These are phyloP conservation scores for Drosophila jambulina DNA, from an alignment of 1,140 invertebrate species.

Conservation along the genomic window DNA sequence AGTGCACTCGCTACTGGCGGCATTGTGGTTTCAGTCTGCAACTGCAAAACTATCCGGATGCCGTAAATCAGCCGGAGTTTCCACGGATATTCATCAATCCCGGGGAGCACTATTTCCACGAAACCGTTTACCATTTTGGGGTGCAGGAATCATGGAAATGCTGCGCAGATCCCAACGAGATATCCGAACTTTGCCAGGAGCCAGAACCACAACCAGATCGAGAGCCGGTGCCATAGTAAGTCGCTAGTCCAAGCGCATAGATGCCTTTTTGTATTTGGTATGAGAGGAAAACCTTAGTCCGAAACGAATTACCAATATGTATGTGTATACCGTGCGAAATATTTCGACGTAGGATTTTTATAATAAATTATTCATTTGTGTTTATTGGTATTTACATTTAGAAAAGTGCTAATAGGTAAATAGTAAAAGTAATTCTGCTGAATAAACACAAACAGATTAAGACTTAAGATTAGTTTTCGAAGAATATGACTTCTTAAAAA, in stretches of 20 bases:
- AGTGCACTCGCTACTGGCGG: conserved; percentile 86
- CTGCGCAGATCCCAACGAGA: conserved; percentile 22
- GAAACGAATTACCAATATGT: not conserved
- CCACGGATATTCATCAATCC: conserved; percentile 86
- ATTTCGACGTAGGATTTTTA: not conserved
- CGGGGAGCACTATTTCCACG: conserved; percentile 90
- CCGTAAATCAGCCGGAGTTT: conserved; percentile 90
- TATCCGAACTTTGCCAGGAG: not conserved
- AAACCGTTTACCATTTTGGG: conserved; percentile 75
- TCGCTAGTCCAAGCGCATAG: not conserved
- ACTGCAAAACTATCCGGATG: conserved; percentile 86
- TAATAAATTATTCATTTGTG: not conserved
- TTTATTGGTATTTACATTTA: no score
- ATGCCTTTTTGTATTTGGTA: not conserved
- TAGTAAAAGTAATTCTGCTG: no score
- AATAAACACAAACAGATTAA: no score
- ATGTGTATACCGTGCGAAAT: not conserved
- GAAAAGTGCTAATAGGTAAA: not conserved
- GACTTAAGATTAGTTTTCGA: no score
- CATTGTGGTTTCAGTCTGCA: conserved; percentile 27
- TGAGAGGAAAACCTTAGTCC: not conserved
- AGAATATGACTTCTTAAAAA: no score
- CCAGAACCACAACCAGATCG: not conserved
- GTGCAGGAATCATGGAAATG: conserved; percentile 40
- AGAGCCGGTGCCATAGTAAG: not conserved